Percentiles rank a stretch among this genome's conserved stretches.
phyloP scores from a whole-genome alignment of 2,888 invertebrate species.

The Digitonthophagus gazella region DNA sequence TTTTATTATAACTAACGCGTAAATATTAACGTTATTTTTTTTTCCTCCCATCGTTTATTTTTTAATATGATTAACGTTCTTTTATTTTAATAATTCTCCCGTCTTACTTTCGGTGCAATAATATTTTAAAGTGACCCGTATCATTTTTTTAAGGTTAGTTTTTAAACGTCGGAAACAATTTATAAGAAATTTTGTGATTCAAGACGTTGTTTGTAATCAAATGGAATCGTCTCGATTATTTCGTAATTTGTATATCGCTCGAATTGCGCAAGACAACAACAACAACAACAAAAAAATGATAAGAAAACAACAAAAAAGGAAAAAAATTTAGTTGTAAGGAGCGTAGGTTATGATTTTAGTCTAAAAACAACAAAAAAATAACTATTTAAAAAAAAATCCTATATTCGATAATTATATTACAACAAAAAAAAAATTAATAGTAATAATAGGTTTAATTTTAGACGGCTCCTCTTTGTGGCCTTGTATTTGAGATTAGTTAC shows the following conservation, averaged over 20 bases:
- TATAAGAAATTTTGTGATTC: background rate
- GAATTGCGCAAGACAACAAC: too few relatives aligned
- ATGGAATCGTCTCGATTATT: background rate
- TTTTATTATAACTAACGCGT: too few relatives aligned
- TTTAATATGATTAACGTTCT: background rate
- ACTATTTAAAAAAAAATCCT: background rate
- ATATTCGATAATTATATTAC: background rate
- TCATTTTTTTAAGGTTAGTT: background rate
- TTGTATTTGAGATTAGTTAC: background rate
- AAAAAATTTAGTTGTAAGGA: background rate
- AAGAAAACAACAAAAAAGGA: background rate
- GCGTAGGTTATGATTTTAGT: background rate
- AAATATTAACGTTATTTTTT: background rate
- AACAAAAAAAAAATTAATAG: too few relatives aligned
- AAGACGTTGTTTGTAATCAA: background rate
- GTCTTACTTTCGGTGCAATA: background rate
- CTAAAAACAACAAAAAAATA: background rate
- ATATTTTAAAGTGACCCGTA: background rate
- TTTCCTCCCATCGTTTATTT: background rate
- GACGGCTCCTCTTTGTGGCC: background rate
- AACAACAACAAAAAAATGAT: too few relatives aligned
- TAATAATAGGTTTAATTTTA: background rate
- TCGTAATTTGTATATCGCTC: background rate
- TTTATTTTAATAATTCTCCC: too few relatives aligned
- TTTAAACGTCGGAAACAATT: background rate